These are phyloP conservation scores for Chloroclystis v-ata DNA, from an alignment of 2,888 invertebrate species.

Conservation along the genomic window DNA sequence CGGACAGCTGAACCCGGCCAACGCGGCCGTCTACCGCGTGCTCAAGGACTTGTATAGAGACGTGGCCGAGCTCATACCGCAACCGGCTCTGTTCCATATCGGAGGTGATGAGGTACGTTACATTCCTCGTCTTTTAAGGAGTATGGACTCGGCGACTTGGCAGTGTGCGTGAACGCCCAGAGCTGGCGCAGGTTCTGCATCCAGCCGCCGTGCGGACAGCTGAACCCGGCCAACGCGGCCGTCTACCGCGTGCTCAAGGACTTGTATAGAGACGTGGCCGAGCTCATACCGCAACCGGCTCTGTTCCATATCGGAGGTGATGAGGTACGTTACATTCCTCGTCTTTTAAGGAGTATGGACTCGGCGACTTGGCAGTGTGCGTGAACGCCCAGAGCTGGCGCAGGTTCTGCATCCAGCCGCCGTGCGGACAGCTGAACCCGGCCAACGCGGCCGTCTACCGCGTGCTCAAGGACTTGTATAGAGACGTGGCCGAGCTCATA, in stretches of 20 bases:
- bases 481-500: constrained; percentile 79
- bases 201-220: constrained; percentile 91
- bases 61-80: constrained; percentile 77
- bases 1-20: constrained; percentile 89
- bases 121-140: constrained; percentile 41
- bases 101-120: constrained; percentile 88
- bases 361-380: constrained; percentile 84
- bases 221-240: constrained; percentile 86
- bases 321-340: constrained; percentile 76
- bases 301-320: constrained; percentile 91
- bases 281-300: constrained; percentile 76
- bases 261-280: constrained; percentile 83
- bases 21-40: constrained; percentile 82
- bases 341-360: constrained; percentile 60
- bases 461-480: constrained; percentile 83
- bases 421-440: constrained; percentile 91
- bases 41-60: constrained; percentile 84
- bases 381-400: constrained; percentile 84
- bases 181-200: constrained; percentile 86
- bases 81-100: constrained; percentile 84
- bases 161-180: constrained; percentile 81
- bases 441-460: constrained; percentile 83
- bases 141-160: constrained; percentile 80
- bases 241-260: constrained; percentile 82
- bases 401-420: constrained; percentile 86